Evolutionary conservation across 2,888 invertebrate species (phyloP).

Genomic region (Gisinianus flammeolus): DNA sequence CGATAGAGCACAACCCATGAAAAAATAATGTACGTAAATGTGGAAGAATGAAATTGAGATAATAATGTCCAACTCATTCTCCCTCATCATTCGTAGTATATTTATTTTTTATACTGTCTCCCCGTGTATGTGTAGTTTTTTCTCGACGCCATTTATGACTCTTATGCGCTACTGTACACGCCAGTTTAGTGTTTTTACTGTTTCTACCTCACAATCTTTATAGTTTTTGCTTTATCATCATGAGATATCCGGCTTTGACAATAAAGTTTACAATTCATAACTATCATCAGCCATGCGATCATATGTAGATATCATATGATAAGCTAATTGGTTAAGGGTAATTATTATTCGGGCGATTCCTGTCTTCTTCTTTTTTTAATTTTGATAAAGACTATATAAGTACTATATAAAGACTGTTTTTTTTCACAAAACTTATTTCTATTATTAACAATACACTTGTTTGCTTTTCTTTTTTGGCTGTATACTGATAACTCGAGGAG

Average conservation of each 20-base stretch:
- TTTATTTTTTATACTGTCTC: not conserved
- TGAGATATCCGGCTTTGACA: slow-evolving; percentile 25
- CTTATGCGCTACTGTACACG: slow-evolving; percentile 27
- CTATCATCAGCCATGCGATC: slow-evolving; percentile 21
- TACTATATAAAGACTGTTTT: not conserved
- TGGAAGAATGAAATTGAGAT: slow-evolving; percentile 12
- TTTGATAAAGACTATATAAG: not conserved
- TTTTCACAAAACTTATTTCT: too few relatives aligned
- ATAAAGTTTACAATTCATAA: slow-evolving; percentile 21
- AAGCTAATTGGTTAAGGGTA: slow-evolving; percentile 21
- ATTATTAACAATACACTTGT: too few relatives aligned
- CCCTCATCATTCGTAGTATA: not conserved
- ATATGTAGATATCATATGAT: slow-evolving; percentile 7
- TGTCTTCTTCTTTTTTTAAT: not conserved
- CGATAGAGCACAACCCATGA: not conserved
- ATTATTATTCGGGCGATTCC: slow-evolving; percentile 8
- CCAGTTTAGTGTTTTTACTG: slow-evolving; percentile 7
- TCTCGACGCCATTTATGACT: slow-evolving; percentile 29
- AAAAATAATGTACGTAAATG: slow-evolving; percentile 9
- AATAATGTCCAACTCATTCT: slow-evolving; percentile 3
- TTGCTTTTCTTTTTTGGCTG: too few relatives aligned
- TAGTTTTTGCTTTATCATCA: slow-evolving; percentile 25
- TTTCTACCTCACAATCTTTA: slow-evolving; percentile 24
- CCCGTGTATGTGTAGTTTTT: not conserved
- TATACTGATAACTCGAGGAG: too few relatives aligned